Evolutionary conservation across 2,113 vertebrate genomes (phyloP).

Genomic region (Peucedramus taeniatus): DNA sequence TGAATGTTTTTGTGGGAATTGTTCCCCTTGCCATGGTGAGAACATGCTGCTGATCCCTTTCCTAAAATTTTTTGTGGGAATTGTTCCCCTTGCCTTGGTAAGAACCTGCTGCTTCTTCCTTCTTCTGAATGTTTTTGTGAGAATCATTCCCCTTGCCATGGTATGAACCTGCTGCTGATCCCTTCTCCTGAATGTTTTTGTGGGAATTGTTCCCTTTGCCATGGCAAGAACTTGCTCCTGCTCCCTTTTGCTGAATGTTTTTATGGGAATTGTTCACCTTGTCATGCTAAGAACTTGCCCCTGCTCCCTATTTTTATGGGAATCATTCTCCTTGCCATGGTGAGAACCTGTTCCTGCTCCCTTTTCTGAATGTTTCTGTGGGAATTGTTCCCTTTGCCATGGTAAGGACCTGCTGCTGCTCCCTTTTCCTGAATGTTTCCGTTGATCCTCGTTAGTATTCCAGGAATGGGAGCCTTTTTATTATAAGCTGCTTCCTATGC

Average conservation of each 20-base stretch:
- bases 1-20: slow-evolving; percentile 71
- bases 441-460: not conserved
- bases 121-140: not conserved
- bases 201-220: not conserved
- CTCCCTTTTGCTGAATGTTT: too few species aligned
- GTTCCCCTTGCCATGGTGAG: slow-evolving; percentile 50
- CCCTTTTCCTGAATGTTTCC: not conserved
- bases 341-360: fast-evolving
- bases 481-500: not conserved
- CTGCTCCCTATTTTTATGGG: not conserved
- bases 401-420: not conserved
- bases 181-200: not conserved
- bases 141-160: not conserved
- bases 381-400: not conserved
- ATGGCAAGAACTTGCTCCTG: not conserved
- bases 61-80: slow-evolving; percentile 66
- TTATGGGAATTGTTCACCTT: fast-evolving
- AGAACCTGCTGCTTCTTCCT: not conserved
- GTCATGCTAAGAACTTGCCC: not conserved
- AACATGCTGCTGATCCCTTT: not conserved
- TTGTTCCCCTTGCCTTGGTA: slow-evolving; percentile 65
- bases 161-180: not conserved
- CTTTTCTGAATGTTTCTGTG: not conserved
- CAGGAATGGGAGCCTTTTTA: not conserved
- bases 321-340: fast-evolving